Evolutionary conservation across 2,888 invertebrate genomes (phyloP).

Genomic region (Drosophila barbarae): DNA sequence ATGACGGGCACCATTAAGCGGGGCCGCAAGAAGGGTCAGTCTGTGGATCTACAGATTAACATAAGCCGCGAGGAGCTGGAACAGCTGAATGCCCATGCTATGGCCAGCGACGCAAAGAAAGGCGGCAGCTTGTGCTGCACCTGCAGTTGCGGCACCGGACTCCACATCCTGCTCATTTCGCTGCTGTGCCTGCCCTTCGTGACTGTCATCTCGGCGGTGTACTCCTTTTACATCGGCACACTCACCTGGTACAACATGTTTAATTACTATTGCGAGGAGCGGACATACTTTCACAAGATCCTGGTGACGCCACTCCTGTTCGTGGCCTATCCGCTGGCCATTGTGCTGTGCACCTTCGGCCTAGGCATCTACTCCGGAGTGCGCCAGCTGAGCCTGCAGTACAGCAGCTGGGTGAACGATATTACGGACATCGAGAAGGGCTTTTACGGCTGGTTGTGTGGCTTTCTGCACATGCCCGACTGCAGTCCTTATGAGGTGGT

Average conservation of each 20-base stretch:
- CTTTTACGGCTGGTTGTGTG: conserved; percentile 89
- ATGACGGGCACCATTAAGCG: conserved; percentile 87
- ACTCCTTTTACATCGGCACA: conserved; percentile 88
- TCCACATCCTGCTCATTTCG: conserved; percentile 84
- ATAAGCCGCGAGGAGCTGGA: conserved; percentile 86
- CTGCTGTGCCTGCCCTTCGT: conserved; percentile 85
- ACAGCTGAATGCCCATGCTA: conserved; percentile 83
- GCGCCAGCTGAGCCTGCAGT: conserved; percentile 85
- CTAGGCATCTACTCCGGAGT: conserved; percentile 85
- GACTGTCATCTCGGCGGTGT: conserved; percentile 83
- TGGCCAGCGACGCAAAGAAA: conserved; percentile 82
- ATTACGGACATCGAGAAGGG: conserved; percentile 88
- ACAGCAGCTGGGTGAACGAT: conserved; percentile 85
- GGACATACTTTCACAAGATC: conserved; percentile 83
- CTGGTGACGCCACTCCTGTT: conserved; percentile 85
- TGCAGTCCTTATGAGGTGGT: conserved; percentile 86
- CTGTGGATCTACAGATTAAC: conserved; percentile 86
- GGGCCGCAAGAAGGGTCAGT: conserved; percentile 86
- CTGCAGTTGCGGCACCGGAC: conserved; percentile 83
- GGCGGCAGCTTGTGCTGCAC: conserved; percentile 81
- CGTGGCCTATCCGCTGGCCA: conserved; percentile 85
- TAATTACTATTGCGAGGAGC: conserved; percentile 85
- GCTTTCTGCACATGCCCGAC: conserved; percentile 84
- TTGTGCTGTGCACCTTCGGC: conserved; percentile 84
- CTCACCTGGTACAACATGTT: conserved; percentile 89